phyloP scores from a whole-genome alignment of 1,140 invertebrate genomes.

The Formica selysi region DNA sequence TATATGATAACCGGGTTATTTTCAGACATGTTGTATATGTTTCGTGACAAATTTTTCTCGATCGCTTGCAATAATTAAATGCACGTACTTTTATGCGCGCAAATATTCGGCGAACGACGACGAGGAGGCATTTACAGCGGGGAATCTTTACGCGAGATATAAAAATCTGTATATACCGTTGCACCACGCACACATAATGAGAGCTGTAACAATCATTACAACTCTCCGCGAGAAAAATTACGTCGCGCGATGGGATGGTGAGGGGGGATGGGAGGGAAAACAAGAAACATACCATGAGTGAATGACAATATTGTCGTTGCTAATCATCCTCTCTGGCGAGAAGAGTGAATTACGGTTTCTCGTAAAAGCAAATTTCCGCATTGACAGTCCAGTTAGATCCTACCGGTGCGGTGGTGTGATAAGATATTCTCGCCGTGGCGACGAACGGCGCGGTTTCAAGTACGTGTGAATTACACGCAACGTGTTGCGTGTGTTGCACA shows the following conservation, averaged over 20 bases:
- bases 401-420: neutral
- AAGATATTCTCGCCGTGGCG: neutral
- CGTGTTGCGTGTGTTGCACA: constrained; percentile 25
- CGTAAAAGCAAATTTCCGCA: constrained; percentile 42
- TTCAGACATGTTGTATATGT: neutral
- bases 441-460: neutral
- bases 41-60: neutral
- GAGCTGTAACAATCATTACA: constrained; percentile 18
- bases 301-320: neutral
- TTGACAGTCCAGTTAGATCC: constrained; percentile 16
- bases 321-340: neutral
- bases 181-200: neutral
- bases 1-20: neutral
- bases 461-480: neutral
- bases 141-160: constrained; percentile 66
- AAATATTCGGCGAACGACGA: constrained; percentile 56
- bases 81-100: constrained; percentile 21
- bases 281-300: neutral
- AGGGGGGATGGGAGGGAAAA: neutral
- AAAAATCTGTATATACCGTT: constrained; percentile 62
- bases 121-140: constrained; percentile 45
- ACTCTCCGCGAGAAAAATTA: constrained; percentile 16
- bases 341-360: constrained; percentile 51
- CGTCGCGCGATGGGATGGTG: neutral
- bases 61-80: constrained; percentile 60